These are phyloP conservation scores for Lophura nycthemera DNA, from an alignment of 2,113 vertebrate species.

Conservation along the genomic window DNA sequence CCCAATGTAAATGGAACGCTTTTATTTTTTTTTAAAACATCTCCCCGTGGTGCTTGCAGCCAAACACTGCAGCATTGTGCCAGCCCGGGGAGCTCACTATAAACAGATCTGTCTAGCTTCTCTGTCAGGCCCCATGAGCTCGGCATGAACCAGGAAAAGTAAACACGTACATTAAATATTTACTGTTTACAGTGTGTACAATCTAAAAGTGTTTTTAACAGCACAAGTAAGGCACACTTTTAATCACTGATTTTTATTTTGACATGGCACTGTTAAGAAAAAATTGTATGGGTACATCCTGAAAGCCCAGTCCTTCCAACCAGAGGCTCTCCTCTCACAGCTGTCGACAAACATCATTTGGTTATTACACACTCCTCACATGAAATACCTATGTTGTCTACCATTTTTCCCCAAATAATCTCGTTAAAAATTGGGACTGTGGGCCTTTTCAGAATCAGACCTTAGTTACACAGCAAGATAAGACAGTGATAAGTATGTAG, in stretches of 20 bases:
- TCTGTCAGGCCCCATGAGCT: conserved; percentile 50
- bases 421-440: fast-evolving
- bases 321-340: neutral
- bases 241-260: conserved; percentile 21
- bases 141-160: conserved; percentile 62
- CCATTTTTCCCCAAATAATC: neutral
- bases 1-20: conserved; percentile 60
- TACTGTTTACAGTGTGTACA: conserved; percentile 5
- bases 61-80: conserved; percentile 72
- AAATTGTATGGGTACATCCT: neutral
- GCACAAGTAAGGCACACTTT: neutral
- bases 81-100: neutral
- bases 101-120: conserved; percentile 65
- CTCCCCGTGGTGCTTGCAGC: conserved; percentile 3
- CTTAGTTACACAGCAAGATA: neutral
- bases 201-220: conserved; percentile 39
- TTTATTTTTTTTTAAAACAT: conserved; percentile 46
- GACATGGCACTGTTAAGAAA: neutral
- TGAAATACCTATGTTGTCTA: neutral
- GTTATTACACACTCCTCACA: neutral
- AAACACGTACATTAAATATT: conserved; percentile 58
- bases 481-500: fast-evolving
- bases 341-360: fast-evolving
- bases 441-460: neutral
- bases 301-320: neutral